Evolutionary conservation across 2,113 vertebrate genomes (phyloP).

Genomic region (Columba livia): DNA sequence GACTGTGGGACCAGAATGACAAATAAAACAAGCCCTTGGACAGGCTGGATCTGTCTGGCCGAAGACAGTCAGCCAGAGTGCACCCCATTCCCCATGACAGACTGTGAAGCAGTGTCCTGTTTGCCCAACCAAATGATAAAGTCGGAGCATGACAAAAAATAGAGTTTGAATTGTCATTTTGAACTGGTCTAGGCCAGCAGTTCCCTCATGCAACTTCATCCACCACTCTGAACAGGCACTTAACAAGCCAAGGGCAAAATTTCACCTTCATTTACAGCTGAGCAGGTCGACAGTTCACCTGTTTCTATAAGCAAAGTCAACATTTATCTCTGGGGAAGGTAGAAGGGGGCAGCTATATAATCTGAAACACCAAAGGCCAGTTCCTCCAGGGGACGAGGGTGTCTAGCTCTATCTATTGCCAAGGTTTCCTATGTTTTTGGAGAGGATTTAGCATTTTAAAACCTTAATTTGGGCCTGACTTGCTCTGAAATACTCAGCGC

Average conservation of each 20-base stretch:
- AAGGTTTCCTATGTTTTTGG: neutral
- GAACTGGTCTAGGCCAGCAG: neutral
- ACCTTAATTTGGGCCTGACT: neutral
- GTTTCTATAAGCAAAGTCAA: neutral
- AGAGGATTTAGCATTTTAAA: neutral
- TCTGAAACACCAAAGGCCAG: neutral
- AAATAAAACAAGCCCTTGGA: neutral
- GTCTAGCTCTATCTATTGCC: neutral
- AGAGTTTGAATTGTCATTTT: neutral
- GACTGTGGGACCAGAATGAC: neutral
- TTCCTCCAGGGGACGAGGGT: rapidly evolving
- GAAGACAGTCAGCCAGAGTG: neutral
- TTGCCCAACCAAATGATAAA: neutral
- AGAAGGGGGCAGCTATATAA: neutral
- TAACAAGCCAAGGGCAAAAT: neutral
- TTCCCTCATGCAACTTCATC: neutral
- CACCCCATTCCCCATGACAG: neutral
- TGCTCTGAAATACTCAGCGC: neutral
- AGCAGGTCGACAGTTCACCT: neutral
- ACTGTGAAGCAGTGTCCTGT: neutral
- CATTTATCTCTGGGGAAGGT: neutral
- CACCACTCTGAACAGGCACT: neutral
- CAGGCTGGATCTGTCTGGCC: neutral
- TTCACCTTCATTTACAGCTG: neutral
- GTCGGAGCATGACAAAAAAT: neutral